These are phyloP conservation scores for Cryptus viduatorius DNA, from an alignment of 2,888 invertebrate genomes.

Conservation along the genomic window DNA sequence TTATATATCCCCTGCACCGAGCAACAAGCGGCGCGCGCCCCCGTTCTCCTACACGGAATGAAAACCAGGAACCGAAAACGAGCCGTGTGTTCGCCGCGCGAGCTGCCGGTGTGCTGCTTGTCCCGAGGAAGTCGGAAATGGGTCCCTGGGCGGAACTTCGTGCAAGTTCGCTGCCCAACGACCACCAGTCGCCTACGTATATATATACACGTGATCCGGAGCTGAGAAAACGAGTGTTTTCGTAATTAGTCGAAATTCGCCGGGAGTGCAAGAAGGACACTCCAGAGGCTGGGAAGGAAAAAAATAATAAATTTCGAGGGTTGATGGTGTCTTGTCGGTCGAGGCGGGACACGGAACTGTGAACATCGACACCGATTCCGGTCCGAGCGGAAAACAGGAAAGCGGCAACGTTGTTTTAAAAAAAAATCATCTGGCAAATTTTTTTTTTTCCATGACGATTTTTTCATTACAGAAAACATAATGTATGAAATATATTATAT, in stretches of 20 bases:
- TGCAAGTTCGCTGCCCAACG: constrained; percentile 53
- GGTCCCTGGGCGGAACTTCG: constrained; percentile 69
- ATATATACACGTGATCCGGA: constrained; percentile 33
- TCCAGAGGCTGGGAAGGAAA: constrained; percentile 17
- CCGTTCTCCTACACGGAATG: constrained; percentile 67
- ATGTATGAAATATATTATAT: no score
- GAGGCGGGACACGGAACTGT: constrained; percentile 35
- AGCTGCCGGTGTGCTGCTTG: constrained; percentile 58
- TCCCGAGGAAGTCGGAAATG: constrained; percentile 78
- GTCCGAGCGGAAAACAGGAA: constrained; percentile 15
- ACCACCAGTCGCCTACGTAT: constrained; percentile 32
- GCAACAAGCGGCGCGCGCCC: constrained; percentile 61
- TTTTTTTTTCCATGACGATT: no score
- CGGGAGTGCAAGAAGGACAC: constrained; percentile 1
- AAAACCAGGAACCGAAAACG: constrained; percentile 75
- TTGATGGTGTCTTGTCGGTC: background rate
- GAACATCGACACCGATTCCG: constrained; percentile 52
- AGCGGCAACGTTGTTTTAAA: background rate
- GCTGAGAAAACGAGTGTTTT: constrained; percentile 76
- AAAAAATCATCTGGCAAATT: background rate
- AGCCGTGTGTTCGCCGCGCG: constrained; percentile 18
- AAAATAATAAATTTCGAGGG: constrained; percentile 49
- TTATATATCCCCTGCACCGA: constrained; percentile 77
- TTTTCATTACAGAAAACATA: no score
- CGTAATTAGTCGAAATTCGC: constrained; percentile 74